Conservation (phyloP, 2,797 vertebrate genomes). For the Lepidocolaptes lacrymiger region DNA sequence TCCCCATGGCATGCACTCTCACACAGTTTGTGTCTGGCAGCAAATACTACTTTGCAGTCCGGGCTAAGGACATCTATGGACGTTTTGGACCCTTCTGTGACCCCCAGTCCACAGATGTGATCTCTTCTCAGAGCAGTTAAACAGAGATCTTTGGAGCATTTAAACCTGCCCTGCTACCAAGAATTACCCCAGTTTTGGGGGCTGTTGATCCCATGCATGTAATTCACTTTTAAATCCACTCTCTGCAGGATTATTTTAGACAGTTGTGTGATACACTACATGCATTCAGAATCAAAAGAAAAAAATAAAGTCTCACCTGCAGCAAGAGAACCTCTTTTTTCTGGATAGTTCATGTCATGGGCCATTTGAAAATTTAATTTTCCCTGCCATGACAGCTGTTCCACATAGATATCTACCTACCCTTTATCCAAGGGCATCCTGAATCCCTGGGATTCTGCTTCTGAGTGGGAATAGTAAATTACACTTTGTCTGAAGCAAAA, state of each 20-base stretch:
- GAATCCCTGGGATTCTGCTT: slow-evolving; percentile 51
- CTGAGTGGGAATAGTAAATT: slow-evolving; percentile 37
- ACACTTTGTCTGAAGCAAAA: slow-evolving; percentile 46
- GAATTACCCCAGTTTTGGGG: slow-evolving; percentile 59
- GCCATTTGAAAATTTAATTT: slow-evolving; percentile 53
- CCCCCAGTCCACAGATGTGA: slow-evolving; percentile 98
- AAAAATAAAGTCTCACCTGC: slow-evolving; percentile 74
- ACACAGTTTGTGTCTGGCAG: slow-evolving; percentile 98
- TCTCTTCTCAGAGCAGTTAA: slow-evolving; percentile 85
- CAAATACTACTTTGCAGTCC: slow-evolving; percentile 97
- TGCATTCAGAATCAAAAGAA: slow-evolving; percentile 73
- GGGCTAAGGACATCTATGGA: slow-evolving; percentile 95
- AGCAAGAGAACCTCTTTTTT: slow-evolving; percentile 67
- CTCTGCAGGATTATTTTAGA: slow-evolving; percentile 75
- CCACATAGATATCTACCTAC: slow-evolving; percentile 9
- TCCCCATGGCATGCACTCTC: slow-evolving; percentile 98
- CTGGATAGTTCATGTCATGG: slow-evolving; percentile 64
- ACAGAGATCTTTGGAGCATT: slow-evolving; percentile 58
- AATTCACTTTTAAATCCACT: slow-evolving; percentile 71
- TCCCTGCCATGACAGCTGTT: slow-evolving; percentile 44
- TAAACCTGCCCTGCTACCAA: slow-evolving; percentile 44
- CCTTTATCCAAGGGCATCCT: slow-evolving; percentile 13
- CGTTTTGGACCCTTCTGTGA: slow-evolving; percentile 97
- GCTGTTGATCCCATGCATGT: slow-evolving; percentile 79
- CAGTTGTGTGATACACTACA: slow-evolving; percentile 76